Conservation (phyloP, 2,888 invertebrate species). For the Tethea ocularis region DNA sequence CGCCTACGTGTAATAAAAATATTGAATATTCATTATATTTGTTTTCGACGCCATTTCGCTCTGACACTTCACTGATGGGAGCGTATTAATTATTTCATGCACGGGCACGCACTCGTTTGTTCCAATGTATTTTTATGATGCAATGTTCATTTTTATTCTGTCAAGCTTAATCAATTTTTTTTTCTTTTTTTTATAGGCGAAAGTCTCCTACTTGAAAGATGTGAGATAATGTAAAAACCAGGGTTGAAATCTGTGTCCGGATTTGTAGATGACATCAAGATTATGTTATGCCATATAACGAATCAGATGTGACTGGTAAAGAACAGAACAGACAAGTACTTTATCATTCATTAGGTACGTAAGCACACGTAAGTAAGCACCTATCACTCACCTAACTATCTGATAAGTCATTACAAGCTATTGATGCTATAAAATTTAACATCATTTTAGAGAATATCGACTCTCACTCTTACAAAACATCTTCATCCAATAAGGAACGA, state of each 20-base stretch:
- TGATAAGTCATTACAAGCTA: not conserved
- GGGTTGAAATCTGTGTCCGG: no score
- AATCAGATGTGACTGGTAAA: no score
- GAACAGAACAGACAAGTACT: no score
- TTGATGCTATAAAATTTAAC: not conserved
- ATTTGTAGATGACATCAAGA: no score
- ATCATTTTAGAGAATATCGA: slow-evolving; percentile 21
- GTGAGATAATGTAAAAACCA: no score
- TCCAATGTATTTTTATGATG: not conserved
- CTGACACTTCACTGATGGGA: slow-evolving; percentile 70
- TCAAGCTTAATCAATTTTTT: not conserved
- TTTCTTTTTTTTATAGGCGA: not conserved
- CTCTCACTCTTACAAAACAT: slow-evolving; percentile 38
- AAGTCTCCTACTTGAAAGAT: no score
- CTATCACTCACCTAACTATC: not conserved
- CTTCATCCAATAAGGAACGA: slow-evolving; percentile 23
- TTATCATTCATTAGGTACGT: no score
- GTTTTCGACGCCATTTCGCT: slow-evolving; percentile 63
- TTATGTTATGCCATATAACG: no score
- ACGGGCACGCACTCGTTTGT: slow-evolving; percentile 51
- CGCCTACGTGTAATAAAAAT: slow-evolving; percentile 36
- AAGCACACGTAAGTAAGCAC: not conserved
- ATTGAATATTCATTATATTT: slow-evolving; percentile 78
- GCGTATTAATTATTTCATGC: slow-evolving; percentile 68
- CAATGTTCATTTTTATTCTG: not conserved